Base-by-base conservation (phyloP, 2,113 vertebrate genomes). In the Zapus hudsonius region DNA sequence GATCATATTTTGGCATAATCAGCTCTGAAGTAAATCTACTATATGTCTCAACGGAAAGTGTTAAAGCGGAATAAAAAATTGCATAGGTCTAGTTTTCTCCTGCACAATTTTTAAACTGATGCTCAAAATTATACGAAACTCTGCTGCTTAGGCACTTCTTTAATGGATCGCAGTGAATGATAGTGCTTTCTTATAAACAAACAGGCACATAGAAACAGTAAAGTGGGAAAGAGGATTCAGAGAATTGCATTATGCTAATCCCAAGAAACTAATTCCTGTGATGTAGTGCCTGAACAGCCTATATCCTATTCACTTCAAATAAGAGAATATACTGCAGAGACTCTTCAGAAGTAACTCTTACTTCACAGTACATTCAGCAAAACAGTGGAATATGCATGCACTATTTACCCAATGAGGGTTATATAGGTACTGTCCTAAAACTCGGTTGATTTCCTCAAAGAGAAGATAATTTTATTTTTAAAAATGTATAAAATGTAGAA, bases 231-330 rank as follows among this genome's bases (percentile, higher is more conserved):
- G 96, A 98, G 92, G 84, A 96, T 97, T 98, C 96, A 95, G 88
- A 97, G 97, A 97, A 98, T 86, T 97, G 47, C 96, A 97, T 98
- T 98, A 98, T 98, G 97, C 83, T 98, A 98, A 98, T 98, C 98
- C 97, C 97, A 96, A 84, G 98, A 96, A 98, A 97, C 96, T 97
- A 98, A 98, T 98, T 98, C 97, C 75, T 93, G 92, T 98, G 97
- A 98, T 98, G 94, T 98, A 98, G 76, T 97, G 96, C 94, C 95
- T 93, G 92, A 16, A 0, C 84, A 95, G 44, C 92, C 95, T 96
- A 91, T 4, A 0, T 96, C 95, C 95, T 63, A 87, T 97, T 97
- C 96, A 97, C 95, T 93, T 92, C 64, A 96, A 97, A 83, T 87
- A 96, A 96, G 96, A 97, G 97, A 97, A 98, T 97, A 96, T 87